Percentiles rank a stretch among this genome's conserved stretches.
Conservation (phyloP, 1,140 invertebrate genomes). For the Drosophila pseudoananassae region DNA sequence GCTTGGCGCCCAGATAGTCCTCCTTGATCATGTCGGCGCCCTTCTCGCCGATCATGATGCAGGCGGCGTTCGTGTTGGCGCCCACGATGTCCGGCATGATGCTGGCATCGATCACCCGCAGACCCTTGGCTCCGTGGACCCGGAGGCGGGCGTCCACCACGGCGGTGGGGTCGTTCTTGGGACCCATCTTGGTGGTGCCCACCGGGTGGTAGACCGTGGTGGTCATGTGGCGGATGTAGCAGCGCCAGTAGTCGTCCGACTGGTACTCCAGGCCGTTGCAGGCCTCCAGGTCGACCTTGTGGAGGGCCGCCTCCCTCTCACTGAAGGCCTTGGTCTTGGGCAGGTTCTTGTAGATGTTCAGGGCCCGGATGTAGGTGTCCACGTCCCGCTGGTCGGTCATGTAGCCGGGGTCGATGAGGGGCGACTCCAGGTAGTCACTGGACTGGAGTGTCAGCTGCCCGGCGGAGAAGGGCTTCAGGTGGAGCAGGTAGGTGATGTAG, state of each 20-base stretch:
- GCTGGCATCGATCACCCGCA: constrained; percentile 92
- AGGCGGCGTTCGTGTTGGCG: constrained; percentile 91
- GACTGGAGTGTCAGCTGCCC: constrained; percentile 84
- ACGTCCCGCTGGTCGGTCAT: constrained; percentile 90
- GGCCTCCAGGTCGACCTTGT: constrained; percentile 84
- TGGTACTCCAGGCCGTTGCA: constrained; percentile 84
- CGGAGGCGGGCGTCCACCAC: constrained; percentile 89
- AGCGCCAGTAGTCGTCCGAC: constrained; percentile 87
- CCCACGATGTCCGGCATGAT: constrained; percentile 91
- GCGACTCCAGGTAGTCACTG: constrained; percentile 84
- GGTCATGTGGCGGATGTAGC: constrained; percentile 87
- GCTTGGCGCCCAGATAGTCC: constrained; percentile 64
- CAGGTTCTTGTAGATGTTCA: constrained; percentile 85
- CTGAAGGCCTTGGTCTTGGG: constrained; percentile 85
- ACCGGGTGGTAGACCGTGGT: constrained; percentile 89
- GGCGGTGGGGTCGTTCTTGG: constrained; percentile 86
- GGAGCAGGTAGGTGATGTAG: constrained; percentile 84
- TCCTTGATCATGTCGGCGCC: constrained; percentile 89
- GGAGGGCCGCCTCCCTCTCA: constrained; percentile 82
- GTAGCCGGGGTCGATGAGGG: constrained; percentile 93
- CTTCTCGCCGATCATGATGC: constrained; percentile 92
- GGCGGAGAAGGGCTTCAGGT: constrained; percentile 85
- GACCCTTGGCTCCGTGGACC: constrained; percentile 88
- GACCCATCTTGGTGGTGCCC: constrained; percentile 92
- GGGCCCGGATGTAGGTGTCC: constrained; percentile 89